Evolutionary conservation across 1,140 invertebrate species (phyloP).

Genomic region (Bactericera cockerelli): DNA sequence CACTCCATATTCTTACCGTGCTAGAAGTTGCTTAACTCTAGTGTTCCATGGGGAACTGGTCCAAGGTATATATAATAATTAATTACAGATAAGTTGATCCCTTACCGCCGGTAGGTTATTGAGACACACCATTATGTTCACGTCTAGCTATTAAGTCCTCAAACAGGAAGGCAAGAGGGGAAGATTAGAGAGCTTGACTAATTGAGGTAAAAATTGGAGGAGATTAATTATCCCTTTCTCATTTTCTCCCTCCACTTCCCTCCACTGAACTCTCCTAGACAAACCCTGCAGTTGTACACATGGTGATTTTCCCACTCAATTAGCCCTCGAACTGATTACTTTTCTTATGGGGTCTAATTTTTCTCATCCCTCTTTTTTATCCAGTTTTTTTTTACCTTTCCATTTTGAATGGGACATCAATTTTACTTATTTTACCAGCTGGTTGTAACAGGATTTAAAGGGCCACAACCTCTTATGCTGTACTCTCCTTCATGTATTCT

Average conservation of each 20-base stretch:
- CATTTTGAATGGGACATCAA: neutral
- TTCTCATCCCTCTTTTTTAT: neutral
- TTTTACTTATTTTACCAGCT: neutral
- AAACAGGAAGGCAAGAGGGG: too few species aligned
- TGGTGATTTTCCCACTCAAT: conserved; percentile 9
- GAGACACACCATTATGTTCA: too few species aligned
- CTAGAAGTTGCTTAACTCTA: too few species aligned
- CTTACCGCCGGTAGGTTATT: too few species aligned
- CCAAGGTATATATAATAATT: too few species aligned
- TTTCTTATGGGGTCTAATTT: conserved; percentile 4
- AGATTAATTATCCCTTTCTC: neutral
- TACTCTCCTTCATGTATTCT: neutral
- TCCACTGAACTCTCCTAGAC: too few species aligned
- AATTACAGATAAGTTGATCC: too few species aligned
- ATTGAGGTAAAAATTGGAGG: neutral
- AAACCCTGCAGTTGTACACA: neutral
- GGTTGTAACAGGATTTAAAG: neutral
- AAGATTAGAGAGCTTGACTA: neutral
- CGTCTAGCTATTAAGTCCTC: too few species aligned
- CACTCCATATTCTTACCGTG: too few species aligned
- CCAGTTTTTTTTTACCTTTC: neutral
- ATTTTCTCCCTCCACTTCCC: too few species aligned
- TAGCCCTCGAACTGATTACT: conserved; percentile 6
- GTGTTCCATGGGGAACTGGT: too few species aligned
- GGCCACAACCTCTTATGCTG: neutral